Evolutionary conservation across 2,797 vertebrate species (phyloP), one percentile per base, ranked within the genome.

Genomic region (Podarcis lilfordi): DNA sequence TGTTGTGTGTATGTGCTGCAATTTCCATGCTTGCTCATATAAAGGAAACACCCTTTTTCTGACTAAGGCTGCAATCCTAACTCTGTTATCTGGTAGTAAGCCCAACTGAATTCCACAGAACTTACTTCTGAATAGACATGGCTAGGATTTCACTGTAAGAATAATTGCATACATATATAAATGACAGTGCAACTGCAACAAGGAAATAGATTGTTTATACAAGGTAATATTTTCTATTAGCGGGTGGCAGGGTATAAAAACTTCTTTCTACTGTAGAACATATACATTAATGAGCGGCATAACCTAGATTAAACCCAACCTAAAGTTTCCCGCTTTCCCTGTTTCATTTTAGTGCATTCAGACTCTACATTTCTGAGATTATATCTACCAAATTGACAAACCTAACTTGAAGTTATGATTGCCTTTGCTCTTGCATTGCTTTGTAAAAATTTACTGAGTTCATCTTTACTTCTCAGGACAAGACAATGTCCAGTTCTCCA

Each of bases 371-470:
- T 19, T 71, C 80, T 87, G 32, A 2, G 5, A 61, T 29, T 74
- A 32, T 86, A 80, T 85, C 80, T 92, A 87, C 86, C 82, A 89
- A 87, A 55, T 59, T 50, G 71, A 59, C 87, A 81, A 13, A 0
- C 89, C 94, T 79, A 85, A 86, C 69, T 89, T 74, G 79, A 37
- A 82, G 85, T 91, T 88, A 90, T 90, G 89, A 93, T 83, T 64
- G 87, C 88, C 91, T 92, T 75, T 88, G 80, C 29, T 95, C 93
- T 88, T 74, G 86, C 90, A 92, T 91, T 85, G 66, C 79, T 90
- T 80, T 94, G 91, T 95, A 93, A 94, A 94, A 94, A 92, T 93
- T 95, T 94, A 95, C 95, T 93, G 79, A 88, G 71, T 75, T 86
- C 81, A 93, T 94, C 69, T 0, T 90, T 94, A 93, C 80, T 81